A percentile compares a stretch with the other conserved stretches of the same genome.
These are phyloP conservation scores for Chymomyza costata DNA, from an alignment of 1,140 invertebrate genomes.

Conservation along the genomic window DNA sequence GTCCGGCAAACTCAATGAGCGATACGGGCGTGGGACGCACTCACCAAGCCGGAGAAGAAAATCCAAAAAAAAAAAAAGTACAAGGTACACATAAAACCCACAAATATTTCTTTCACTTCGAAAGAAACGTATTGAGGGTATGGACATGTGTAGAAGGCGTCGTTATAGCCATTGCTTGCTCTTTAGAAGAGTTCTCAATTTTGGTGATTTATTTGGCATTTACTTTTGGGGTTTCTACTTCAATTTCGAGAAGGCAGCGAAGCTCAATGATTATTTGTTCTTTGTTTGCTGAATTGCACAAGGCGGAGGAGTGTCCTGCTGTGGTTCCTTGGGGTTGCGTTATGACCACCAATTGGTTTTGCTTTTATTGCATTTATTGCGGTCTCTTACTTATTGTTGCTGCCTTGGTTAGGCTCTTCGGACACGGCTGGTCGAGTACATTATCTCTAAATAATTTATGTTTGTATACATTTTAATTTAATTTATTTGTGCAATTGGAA, in stretches of 20 bases:
- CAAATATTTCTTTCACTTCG: slow-evolving; percentile 32
- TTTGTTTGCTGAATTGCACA: slow-evolving; percentile 39
- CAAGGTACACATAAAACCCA: too few relatives aligned
- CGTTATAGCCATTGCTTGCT: slow-evolving; percentile 4
- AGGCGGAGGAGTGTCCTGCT: too few relatives aligned
- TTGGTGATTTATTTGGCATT: slow-evolving; percentile 62
- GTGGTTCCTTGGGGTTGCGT: slow-evolving; percentile 31
- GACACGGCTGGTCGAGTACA: slow-evolving; percentile 28
- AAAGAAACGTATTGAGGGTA: too few relatives aligned
- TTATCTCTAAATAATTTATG: slow-evolving; percentile 72
- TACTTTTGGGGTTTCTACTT: slow-evolving; percentile 31
- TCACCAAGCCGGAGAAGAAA: slow-evolving; percentile 43
- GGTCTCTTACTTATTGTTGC: slow-evolving; percentile 53
- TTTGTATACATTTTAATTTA: slow-evolving; percentile 72
- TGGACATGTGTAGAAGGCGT: not conserved
- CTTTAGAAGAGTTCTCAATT: slow-evolving; percentile 33
- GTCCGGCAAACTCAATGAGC: too few relatives aligned
- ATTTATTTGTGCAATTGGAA: slow-evolving; percentile 59
- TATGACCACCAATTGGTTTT: slow-evolving; percentile 64
- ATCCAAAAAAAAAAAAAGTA: slow-evolving; percentile 34
- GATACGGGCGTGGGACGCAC: too few relatives aligned
- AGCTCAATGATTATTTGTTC: slow-evolving; percentile 59
- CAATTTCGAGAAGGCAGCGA: not conserved
- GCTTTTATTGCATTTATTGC: slow-evolving; percentile 56
- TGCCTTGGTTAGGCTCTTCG: slow-evolving; percentile 24